A percentile compares a stretch with the other conserved stretches of the same genome.
phyloP scores from a whole-genome alignment of 2,113 vertebrate genomes.

The Taurulus bubalis region DNA sequence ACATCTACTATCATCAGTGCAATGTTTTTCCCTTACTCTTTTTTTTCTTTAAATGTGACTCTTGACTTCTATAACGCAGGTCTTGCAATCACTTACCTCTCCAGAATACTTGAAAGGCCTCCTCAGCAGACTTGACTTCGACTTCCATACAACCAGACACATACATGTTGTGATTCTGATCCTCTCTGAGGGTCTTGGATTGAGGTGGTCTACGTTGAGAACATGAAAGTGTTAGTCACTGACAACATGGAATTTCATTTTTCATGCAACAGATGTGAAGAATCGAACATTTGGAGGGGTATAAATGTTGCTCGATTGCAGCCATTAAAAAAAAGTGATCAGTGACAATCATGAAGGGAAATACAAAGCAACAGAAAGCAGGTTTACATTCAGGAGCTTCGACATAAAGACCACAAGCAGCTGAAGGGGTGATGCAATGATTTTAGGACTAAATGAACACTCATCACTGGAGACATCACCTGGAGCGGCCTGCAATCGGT shows the following conservation, averaged over 20 bases:
- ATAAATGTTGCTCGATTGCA: constrained; percentile 16
- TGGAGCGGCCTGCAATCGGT: neutral
- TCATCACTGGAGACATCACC: constrained; percentile 43
- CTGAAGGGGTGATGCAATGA: neutral
- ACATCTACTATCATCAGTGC: constrained; percentile 80
- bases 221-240: constrained; percentile 8
- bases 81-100: constrained; percentile 84
- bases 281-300: neutral
- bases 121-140: constrained; percentile 95
- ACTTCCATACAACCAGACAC: constrained; percentile 94
- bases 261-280: constrained; percentile 16
- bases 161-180: constrained; percentile 98
- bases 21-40: neutral
- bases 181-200: constrained; percentile 93
- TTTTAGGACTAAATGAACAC: constrained; percentile 2
- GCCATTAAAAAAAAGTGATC: constrained; percentile 20
- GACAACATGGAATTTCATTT: neutral
- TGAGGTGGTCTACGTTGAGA: constrained; percentile 90
- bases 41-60: neutral
- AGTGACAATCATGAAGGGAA: neutral
- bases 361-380: constrained; percentile 26
- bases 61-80: neutral
- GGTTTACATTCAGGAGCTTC: constrained; percentile 21
- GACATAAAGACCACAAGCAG: constrained; percentile 47
- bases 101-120: constrained; percentile 98